These are phyloP conservation scores for Diachasma alloeum DNA, from an alignment of 1,140 invertebrate species.

Conservation along the genomic window DNA sequence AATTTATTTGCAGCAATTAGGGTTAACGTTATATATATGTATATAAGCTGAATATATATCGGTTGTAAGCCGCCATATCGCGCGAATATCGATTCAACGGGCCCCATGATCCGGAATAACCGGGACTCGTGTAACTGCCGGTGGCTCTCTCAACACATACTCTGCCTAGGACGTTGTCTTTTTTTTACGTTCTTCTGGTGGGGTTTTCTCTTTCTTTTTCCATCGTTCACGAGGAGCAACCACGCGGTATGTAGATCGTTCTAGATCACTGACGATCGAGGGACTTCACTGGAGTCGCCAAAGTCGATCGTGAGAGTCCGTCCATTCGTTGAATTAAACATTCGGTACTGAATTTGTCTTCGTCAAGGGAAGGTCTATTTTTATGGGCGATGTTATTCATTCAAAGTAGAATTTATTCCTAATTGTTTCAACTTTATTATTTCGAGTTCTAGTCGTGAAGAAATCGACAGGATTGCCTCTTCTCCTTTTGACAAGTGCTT, in stretches of 20 bases:
- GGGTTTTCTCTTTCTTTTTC: neutral
- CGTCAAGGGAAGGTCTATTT: neutral
- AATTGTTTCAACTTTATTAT: neutral
- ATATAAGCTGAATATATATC: slow-evolving; percentile 11
- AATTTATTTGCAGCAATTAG: slow-evolving; percentile 19
- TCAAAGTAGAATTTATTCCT: neutral
- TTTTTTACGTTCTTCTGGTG: neutral
- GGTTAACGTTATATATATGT: slow-evolving; percentile 4
- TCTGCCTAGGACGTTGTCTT: neutral
- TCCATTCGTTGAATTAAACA: slow-evolving; percentile 10
- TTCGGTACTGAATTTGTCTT: neutral
- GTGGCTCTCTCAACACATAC: slow-evolving; percentile 1
- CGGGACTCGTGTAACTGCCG: neutral
- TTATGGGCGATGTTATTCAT: neutral
- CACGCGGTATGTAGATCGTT: slow-evolving; percentile 29
- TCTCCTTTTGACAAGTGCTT: too few species aligned
- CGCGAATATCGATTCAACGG: slow-evolving; percentile 15
- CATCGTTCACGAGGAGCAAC: slow-evolving; percentile 17
- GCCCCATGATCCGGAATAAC: slow-evolving; percentile 13
- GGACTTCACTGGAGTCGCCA: slow-evolving; percentile 1
- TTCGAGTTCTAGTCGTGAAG: too few species aligned
- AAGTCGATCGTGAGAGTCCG: slow-evolving; percentile 22
- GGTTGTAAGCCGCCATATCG: slow-evolving; percentile 14
- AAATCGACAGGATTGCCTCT: too few species aligned
- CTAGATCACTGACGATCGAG: slow-evolving; percentile 11